Evolutionary conservation across 2,888 invertebrate species (phyloP).

Genomic region (Micoletzkya japonica): DNA sequence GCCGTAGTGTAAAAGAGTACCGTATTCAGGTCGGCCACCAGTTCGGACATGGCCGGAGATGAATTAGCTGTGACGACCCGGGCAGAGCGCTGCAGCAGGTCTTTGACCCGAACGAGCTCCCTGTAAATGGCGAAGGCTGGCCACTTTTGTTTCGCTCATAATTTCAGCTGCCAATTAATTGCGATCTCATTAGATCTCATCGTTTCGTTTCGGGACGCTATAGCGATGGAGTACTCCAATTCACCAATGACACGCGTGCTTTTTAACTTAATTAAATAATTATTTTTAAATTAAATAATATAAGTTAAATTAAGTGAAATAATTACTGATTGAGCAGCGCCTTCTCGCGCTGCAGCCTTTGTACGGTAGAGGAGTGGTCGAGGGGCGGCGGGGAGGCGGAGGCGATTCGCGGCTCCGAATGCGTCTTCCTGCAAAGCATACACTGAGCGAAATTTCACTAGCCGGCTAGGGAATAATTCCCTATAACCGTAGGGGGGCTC

Average conservation of each 20-base stretch:
- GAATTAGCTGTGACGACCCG: neutral
- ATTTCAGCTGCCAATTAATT: no score
- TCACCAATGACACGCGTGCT: no score
- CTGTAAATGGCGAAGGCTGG: conserved; percentile 9
- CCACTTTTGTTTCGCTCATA: neutral
- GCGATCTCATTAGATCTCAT: no score
- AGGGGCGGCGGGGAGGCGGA: conserved; percentile 16
- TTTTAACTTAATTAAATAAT: no score
- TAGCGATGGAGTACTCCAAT: no score
- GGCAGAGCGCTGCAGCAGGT: conserved; percentile 31
- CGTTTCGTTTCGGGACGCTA: no score
- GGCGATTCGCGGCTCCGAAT: conserved; percentile 31
- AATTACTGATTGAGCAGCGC: conserved; percentile 27
- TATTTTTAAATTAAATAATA: neutral
- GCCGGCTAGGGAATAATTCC: no score
- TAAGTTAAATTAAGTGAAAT: neutral
- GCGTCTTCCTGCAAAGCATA: conserved; percentile 29
- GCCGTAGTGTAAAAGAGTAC: neutral
- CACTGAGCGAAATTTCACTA: neutral
- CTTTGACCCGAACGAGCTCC: conserved; percentile 33
- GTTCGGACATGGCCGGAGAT: conserved; percentile 20
- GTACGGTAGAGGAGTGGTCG: conserved; percentile 25
- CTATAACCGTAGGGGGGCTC: no score
- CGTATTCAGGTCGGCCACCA: conserved; percentile 33
- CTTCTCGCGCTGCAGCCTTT: conserved; percentile 31